These are phyloP conservation scores for Conomelus anceps DNA, from an alignment of 2,888 invertebrate genomes.

Conservation along the genomic window DNA sequence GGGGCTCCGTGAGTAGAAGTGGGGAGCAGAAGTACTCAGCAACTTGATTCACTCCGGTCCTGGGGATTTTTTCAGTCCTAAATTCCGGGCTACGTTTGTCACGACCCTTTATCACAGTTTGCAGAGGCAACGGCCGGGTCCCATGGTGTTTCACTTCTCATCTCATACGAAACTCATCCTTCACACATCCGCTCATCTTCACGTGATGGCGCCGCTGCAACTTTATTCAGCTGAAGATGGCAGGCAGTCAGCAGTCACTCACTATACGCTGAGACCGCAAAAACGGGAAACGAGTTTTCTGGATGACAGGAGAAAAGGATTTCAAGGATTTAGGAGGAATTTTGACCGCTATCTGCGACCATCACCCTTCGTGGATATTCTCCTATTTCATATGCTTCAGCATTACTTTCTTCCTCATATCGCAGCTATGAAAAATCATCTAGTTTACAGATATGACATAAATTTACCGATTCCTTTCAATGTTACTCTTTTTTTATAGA, in stretches of 20 bases:
- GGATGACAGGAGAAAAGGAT: neutral
- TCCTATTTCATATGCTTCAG: neutral
- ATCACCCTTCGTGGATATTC: neutral
- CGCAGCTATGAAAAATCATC: neutral
- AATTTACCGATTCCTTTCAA: too few relatives aligned
- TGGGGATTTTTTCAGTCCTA: neutral
- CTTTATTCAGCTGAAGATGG: neutral
- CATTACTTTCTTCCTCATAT: neutral
- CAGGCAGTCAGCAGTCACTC: neutral
- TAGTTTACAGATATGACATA: too few relatives aligned
- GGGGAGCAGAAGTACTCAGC: neutral
- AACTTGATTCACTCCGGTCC: neutral
- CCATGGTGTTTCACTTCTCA: neutral
- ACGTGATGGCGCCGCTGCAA: neutral
- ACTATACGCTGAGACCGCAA: neutral
- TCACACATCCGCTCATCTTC: neutral
- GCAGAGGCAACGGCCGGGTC: neutral
- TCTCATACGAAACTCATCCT: neutral
- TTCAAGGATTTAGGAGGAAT: neutral
- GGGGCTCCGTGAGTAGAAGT: too few relatives aligned
- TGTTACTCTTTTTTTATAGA: too few relatives aligned
- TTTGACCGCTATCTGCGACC: neutral
- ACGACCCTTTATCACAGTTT: neutral
- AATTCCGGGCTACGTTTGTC: neutral
- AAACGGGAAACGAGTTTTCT: neutral